Conservation (phyloP, 2,797 vertebrate species). For the Takifugu rubripes region DNA sequence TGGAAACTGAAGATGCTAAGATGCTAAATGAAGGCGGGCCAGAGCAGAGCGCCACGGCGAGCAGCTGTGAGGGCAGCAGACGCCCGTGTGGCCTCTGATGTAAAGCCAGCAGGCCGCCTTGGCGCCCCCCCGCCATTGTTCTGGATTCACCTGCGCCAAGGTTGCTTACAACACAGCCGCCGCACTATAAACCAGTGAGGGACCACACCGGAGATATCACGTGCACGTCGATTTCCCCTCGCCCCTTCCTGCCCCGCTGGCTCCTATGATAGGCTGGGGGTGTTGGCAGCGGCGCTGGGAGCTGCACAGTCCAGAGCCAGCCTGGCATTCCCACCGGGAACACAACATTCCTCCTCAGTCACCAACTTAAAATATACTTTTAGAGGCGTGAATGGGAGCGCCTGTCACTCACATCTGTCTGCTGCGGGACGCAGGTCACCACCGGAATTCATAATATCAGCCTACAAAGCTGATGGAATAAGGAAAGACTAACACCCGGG, state of each 20-base stretch:
- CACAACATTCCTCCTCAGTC: no score
- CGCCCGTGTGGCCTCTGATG: not conserved
- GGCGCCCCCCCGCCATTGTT: constrained; percentile 24
- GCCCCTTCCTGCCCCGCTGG: constrained; percentile 58
- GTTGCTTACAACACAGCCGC: constrained; percentile 28
- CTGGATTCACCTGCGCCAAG: constrained; percentile 35
- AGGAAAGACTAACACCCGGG: constrained; percentile 30
- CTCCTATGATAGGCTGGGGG: constrained; percentile 49
- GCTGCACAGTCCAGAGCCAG: no score
- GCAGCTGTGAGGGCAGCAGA: no score
- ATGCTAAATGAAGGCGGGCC: no score
- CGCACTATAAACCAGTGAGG: constrained; percentile 39
- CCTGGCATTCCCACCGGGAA: no score
- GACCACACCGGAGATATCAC: constrained; percentile 62
- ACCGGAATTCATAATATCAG: constrained; percentile 53
- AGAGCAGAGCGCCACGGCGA: no score
- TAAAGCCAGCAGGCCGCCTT: constrained; percentile 6
- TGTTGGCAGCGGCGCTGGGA: constrained; percentile 53
- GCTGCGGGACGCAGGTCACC: constrained; percentile 52
- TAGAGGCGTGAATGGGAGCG: no score
- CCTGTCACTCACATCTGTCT: no score
- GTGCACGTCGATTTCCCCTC: constrained; percentile 51
- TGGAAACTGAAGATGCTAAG: no score
- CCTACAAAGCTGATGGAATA: constrained; percentile 48
- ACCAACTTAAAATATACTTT: no score